Evolutionary conservation across 2,888 invertebrate species (phyloP), one percentile per base, ranked within the genome.

Genomic region (Didymodactylos carnosus): DNA sequence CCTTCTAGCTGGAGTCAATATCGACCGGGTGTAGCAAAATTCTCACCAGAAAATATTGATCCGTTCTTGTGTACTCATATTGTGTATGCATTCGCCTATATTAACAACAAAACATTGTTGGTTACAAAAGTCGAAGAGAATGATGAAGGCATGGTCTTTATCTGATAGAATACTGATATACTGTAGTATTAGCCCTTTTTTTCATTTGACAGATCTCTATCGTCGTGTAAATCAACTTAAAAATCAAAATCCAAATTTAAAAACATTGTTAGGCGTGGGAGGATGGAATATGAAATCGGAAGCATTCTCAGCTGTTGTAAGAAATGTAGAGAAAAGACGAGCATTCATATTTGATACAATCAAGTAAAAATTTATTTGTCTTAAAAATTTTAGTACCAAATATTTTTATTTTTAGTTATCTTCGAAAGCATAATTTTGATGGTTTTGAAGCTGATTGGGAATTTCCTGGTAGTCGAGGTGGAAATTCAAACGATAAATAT

Each of bases 1-100:
- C 95, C 95, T n/a, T n/a, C n/a, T n/a, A n/a, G n/a, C 85, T 97
- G 95, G 95, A 92, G 95, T 0, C 95, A 97, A 83, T 97, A 97
- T 84, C 87, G 94, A 76, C 89, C 89, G 14, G 93, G 92, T 82
- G 84, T 89, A 75, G 94, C 92, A 72, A 94, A 94, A 84, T 97
- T 91, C 83, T 82, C 88, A 51, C 95, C 95, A 0, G 94, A 94
- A 84, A 92, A 94, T 82, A 93, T 95, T 78, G 89, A 91, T 75
- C 90, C 94, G 0, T 90, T 91, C 81, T 87, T 95, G 39, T 97
- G 97, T 84, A 94, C 95, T 0, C 95, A 97, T 85, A 86, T 97
- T 79, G 91, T 97, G 80, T 97, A 91, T 84, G 91, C 95, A 19
- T 97, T 97, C 84, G 95, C 94, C 0, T 94, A 93, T 92, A 86